Conservation (phyloP, 2,888 invertebrate species). For the Mongoloraphidia duomilia region DNA sequence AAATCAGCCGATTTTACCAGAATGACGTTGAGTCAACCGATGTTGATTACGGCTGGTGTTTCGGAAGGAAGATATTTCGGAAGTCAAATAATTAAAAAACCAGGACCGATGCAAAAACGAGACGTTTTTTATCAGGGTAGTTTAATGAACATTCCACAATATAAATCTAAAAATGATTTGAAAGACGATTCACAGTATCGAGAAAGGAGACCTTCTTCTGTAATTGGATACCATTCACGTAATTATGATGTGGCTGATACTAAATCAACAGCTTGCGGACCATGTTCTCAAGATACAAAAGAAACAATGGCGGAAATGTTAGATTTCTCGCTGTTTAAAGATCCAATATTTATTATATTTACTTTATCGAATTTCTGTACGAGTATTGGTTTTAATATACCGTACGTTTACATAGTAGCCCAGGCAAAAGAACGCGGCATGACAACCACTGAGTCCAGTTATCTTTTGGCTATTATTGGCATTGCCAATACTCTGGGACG, state of each 20-base stretch:
- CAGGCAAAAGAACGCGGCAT: slow-evolving; percentile 49
- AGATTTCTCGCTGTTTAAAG: slow-evolving; percentile 68
- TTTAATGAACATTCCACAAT: slow-evolving; percentile 31
- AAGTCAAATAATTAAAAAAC: slow-evolving; percentile 28
- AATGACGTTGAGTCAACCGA: slow-evolving; percentile 58
- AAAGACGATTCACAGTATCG: slow-evolving; percentile 14
- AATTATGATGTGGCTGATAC: slow-evolving; percentile 2
- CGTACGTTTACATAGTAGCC: slow-evolving; percentile 73
- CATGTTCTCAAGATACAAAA: slow-evolving; percentile 53
- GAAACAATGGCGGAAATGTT: slow-evolving; percentile 68
- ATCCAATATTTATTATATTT: slow-evolving; percentile 80
- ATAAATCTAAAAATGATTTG: slow-evolving; percentile 22
- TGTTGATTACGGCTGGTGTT: slow-evolving; percentile 35
- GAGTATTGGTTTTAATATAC: slow-evolving; percentile 88
- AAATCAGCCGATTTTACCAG: slow-evolving; percentile 29
- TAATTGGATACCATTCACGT: too few species aligned
- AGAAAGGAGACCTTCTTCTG: not conserved
- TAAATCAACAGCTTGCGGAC: slow-evolving; percentile 33
- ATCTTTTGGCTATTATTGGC: slow-evolving; percentile 68
- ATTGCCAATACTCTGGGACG: slow-evolving; percentile 81
- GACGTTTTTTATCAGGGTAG: slow-evolving; percentile 85
- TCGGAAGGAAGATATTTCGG: slow-evolving; percentile 33
- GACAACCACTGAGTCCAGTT: slow-evolving; percentile 42
- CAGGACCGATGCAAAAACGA: slow-evolving; percentile 66
- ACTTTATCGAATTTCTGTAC: slow-evolving; percentile 88